Evolutionary conservation across 2,888 invertebrate genomes (phyloP).

Genomic region (Heliconius erato): DNA sequence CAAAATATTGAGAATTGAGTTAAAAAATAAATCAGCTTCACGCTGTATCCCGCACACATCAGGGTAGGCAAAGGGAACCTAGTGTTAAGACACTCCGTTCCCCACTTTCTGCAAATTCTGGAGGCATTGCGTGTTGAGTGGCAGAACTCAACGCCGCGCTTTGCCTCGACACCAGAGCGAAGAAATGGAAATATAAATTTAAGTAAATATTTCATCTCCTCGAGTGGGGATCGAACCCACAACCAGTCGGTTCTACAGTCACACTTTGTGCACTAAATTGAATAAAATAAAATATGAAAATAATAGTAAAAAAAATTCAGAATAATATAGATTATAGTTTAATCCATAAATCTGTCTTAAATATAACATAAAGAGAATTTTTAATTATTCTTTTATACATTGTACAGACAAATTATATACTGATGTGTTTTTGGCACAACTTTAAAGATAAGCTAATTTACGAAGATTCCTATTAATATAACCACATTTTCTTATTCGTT

Average conservation of each 20-base stretch:
- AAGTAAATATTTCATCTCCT: not conserved
- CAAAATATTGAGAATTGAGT: not conserved
- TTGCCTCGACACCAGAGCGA: no score
- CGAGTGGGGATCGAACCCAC: no score
- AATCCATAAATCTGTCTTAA: no score
- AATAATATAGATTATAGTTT: not conserved
- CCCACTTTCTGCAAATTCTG: no score
- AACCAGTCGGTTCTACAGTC: no score
- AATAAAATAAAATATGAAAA: not conserved
- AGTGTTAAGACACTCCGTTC: no score
- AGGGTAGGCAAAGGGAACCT: no score
- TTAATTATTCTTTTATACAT: not conserved
- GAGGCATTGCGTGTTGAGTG: no score
- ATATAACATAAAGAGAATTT: not conserved
- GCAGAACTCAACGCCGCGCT: no score
- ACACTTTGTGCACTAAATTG: not conserved
- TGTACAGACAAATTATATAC: not conserved
- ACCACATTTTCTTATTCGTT: not conserved
- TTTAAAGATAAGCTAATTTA: not conserved
- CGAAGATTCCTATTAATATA: not conserved
- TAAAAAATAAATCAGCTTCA: no score
- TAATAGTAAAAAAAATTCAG: not conserved
- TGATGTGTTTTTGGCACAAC: not conserved
- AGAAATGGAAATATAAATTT: no score
- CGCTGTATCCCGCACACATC: no score